phyloP scores from a whole-genome alignment of 2,113 vertebrate genomes.

The Platysternon megacephalum region DNA sequence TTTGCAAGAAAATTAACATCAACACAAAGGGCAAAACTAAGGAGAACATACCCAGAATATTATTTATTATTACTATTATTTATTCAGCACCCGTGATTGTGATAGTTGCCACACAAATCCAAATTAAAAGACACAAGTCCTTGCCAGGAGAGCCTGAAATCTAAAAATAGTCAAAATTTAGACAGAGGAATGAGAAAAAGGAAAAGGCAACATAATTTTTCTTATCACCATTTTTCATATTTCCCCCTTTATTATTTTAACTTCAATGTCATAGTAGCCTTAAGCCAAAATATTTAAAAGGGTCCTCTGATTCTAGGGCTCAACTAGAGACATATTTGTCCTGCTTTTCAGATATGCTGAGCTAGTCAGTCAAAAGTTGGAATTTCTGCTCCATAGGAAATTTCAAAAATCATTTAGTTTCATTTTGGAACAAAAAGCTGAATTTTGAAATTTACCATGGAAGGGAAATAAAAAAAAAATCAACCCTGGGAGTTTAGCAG shows the following conservation, averaged over 20 bases:
- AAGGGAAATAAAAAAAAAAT: neutral
- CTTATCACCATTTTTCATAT: neutral
- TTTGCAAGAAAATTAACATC: neutral
- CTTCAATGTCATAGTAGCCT: neutral
- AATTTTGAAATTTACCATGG: neutral
- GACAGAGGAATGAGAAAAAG: neutral
- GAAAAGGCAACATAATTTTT: neutral
- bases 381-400: neutral
- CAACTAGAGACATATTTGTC: neutral
- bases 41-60: neutral
- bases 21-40: neutral
- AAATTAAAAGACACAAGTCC: neutral
- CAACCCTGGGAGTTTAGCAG: neutral
- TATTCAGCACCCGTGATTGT: neutral
- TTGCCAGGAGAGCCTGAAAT: neutral
- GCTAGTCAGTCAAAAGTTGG: neutral
- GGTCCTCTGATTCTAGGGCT: neutral
- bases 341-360: neutral
- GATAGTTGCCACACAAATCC: neutral
- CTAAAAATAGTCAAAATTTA: neutral
- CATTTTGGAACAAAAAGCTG: neutral
- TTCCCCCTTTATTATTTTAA: neutral
- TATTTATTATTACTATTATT: neutral
- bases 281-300: neutral
- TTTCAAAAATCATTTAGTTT: neutral